A percentile compares a stretch with the other conserved stretches of the same genome.
Conservation (phyloP, 2,888 invertebrate species). For the Eristalis arbustorum region DNA sequence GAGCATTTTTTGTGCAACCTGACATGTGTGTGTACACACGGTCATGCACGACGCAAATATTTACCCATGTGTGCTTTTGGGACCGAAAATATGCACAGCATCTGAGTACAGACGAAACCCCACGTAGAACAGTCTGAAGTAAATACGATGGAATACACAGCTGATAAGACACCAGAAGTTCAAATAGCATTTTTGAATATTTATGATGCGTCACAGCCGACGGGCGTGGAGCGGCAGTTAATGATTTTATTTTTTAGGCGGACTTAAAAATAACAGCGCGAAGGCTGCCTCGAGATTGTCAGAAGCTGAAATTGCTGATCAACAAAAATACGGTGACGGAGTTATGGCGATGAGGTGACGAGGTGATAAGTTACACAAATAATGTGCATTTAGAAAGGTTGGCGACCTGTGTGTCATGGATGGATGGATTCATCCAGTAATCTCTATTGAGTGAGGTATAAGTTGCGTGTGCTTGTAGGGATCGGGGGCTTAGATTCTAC, state of each 20-base stretch:
- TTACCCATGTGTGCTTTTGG: background rate
- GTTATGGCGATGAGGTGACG: background rate
- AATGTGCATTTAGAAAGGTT: background rate
- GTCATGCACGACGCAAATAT: background rate
- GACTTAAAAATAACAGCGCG: background rate
- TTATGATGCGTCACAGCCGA: background rate
- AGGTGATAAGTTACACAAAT: background rate
- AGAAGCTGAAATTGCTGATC: background rate
- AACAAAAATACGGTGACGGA: background rate
- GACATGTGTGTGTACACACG: background rate
- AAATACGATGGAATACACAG: background rate
- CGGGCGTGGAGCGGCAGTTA: background rate
- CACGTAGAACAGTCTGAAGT: background rate
- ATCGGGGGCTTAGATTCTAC: background rate
- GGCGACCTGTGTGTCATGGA: too few relatives aligned
- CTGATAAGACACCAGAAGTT: background rate
- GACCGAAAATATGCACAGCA: background rate
- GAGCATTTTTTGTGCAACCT: background rate
- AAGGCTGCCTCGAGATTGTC: background rate
- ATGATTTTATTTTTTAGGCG: background rate
- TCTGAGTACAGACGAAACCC: background rate
- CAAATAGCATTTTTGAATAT: background rate
- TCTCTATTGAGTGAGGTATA: background rate
- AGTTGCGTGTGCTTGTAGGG: background rate
- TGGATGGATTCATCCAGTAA: too few relatives aligned